phyloP scores from a whole-genome alignment of 2,888 invertebrate genomes.

The Acronicta alni region DNA sequence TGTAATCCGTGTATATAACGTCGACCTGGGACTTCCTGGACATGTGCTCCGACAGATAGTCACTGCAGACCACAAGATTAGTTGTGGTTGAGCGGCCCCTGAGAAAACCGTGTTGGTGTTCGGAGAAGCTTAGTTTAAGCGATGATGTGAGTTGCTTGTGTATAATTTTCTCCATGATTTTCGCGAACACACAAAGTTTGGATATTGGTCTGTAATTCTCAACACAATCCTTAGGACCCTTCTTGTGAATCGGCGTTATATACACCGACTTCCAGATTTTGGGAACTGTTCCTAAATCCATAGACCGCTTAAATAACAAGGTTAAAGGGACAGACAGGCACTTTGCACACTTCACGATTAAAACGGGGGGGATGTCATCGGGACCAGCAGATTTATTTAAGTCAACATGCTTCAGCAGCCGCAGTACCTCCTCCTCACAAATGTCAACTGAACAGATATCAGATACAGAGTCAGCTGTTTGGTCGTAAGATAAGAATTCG shows the following conservation, averaged over 20 bases:
- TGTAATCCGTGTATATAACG: too few species aligned
- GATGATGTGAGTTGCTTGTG: not conserved
- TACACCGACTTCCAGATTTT: not conserved
- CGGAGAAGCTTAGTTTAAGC: not conserved
- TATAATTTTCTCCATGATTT: too few species aligned
- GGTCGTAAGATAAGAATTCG: too few species aligned
- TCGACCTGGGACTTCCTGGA: too few species aligned
- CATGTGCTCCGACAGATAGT: too few species aligned
- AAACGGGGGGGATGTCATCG: not conserved
- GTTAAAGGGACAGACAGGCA: not conserved
- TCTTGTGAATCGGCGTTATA: not conserved
- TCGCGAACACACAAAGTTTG: too few species aligned
- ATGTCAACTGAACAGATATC: not conserved
- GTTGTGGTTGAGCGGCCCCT: not conserved
- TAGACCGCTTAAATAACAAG: not conserved
- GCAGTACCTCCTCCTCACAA: not conserved
- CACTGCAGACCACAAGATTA: too few species aligned
- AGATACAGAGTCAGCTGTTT: too few species aligned
- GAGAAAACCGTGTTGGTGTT: not conserved
- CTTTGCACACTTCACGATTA: not conserved
- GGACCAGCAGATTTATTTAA: not conserved
- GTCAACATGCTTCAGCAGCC: not conserved
- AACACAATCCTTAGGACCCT: too few species aligned
- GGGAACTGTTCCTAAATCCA: not conserved
- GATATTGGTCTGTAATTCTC: too few species aligned